phyloP scores from a whole-genome alignment of 2,113 vertebrate genomes.

The Pleuronectes platessa region DNA sequence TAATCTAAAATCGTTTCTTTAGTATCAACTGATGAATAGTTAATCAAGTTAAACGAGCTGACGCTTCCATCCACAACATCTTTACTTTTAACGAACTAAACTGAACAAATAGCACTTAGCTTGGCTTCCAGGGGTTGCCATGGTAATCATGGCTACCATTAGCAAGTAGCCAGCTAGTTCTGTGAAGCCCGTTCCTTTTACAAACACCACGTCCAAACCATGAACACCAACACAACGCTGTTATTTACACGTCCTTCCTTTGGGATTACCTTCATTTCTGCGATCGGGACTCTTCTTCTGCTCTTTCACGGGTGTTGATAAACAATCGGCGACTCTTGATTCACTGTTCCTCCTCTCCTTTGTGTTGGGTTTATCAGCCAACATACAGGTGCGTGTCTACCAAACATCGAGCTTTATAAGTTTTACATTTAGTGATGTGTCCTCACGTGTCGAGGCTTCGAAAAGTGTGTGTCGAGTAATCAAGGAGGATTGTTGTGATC shows the following conservation, averaged over 20 bases:
- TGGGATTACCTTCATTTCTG: constrained; percentile 69
- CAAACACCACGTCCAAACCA: not conserved
- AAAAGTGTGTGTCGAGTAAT: no score
- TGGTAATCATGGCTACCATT: constrained; percentile 2
- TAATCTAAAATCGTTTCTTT: not conserved
- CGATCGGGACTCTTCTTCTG: not conserved
- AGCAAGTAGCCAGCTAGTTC: constrained; percentile 21
- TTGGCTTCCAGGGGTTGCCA: constrained; percentile 2
- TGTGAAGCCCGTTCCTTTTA: not conserved
- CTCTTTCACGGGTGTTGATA: not conserved
- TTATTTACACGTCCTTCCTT: accelerated
- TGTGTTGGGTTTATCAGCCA: no score
- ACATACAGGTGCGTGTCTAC: no score
- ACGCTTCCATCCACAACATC: not conserved
- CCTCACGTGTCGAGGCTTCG: no score
- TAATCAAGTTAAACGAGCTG: not conserved
- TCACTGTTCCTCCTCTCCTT: no score
- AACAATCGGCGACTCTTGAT: no score
- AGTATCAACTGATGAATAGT: no score
- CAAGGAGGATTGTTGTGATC: no score
- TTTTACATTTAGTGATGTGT: no score
- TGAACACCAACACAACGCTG: not conserved
- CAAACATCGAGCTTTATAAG: no score
- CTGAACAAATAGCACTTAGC: not conserved
- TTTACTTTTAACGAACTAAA: not conserved